Evolutionary conservation across 2,888 invertebrate genomes (phyloP), one percentile per base, ranked within the genome.

Genomic region (Elaeidobius kamerunicus): DNA sequence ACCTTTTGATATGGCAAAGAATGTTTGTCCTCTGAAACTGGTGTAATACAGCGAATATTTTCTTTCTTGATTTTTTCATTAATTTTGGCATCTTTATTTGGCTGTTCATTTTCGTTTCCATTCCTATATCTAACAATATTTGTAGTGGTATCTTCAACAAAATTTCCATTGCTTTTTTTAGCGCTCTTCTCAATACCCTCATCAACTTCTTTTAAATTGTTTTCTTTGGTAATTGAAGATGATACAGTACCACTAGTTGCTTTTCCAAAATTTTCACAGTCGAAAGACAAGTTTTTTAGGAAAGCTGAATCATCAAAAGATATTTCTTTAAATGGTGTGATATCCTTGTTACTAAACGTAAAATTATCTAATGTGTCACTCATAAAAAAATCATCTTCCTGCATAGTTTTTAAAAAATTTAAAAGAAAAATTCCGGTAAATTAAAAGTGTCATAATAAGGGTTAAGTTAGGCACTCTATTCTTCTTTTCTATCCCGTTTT

Each of bases 341-440:
- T 36, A 35, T 12, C 43, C 23, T 32, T 15, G 27, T 9, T 27
- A 20, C 14, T 38, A 32, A 67, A 64, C 44, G 56, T 57, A 32
- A 67, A 60, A 58, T 67, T 62, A 54, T 68, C 67, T 12, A 67
- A 61, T 3, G 68, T 68, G 58, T 68, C 67, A 57, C 62, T 68
- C 61, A 67, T 60, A 39, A 59, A 57, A 32, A 59, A 55, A 52
- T 63, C 61, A 57, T 41, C 40, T 39, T 57, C 46, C 17, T 23
- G 39, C 57, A 57, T 57, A 41, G 23, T 56, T 42, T 44, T 35
- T 44, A 20, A 15, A 44, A 30, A 42, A 1, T 39, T 39, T 20
- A 19, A 18, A 43, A 42, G 18, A 32, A 16, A 23, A 39, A n/a
- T n/a, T n/a, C n/a, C n/a, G n/a, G n/a, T 12, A 6, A 6, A 19